These are phyloP conservation scores for Lasioglossum pauxillum DNA, from an alignment of 2,888 invertebrate species.

Conservation along the genomic window DNA sequence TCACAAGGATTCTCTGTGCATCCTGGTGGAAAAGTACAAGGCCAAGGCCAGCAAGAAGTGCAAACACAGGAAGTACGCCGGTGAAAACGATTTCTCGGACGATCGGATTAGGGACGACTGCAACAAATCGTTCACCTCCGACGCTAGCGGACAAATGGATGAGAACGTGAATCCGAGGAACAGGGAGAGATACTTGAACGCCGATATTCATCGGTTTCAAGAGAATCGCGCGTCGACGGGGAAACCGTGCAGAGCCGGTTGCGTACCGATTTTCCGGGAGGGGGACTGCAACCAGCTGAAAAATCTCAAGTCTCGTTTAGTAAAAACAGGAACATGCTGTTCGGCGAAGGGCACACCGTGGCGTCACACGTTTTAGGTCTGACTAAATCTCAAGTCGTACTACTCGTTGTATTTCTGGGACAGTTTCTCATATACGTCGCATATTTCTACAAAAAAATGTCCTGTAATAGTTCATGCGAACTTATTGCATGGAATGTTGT, in stretches of 20 bases:
- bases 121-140: conserved; percentile 50
- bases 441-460: background rate
- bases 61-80: conserved; percentile 24
- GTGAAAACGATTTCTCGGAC: conserved; percentile 4
- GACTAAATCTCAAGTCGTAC: conserved; percentile 17
- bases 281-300: conserved; percentile 50
- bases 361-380: conserved; percentile 58
- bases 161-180: conserved; percentile 38
- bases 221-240: conserved; percentile 39
- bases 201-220: conserved; percentile 23
- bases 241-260: conserved; percentile 38
- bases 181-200: conserved; percentile 19
- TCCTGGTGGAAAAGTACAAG: conserved; percentile 77
- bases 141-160: conserved; percentile 44
- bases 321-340: conserved; percentile 56
- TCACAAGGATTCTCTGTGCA: conserved; percentile 80
- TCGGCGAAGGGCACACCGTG: conserved; percentile 62
- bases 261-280: conserved; percentile 40
- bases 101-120: conserved; percentile 47
- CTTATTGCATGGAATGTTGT: background rate
- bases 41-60: conserved; percentile 47
- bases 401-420: conserved; percentile 12
- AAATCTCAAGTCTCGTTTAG: conserved; percentile 53
- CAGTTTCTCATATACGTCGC: background rate
- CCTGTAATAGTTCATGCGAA: background rate